These are phyloP conservation scores for Toxotes lorentzi DNA, from an alignment of 2,797 vertebrate genomes.

Conservation along the genomic window DNA sequence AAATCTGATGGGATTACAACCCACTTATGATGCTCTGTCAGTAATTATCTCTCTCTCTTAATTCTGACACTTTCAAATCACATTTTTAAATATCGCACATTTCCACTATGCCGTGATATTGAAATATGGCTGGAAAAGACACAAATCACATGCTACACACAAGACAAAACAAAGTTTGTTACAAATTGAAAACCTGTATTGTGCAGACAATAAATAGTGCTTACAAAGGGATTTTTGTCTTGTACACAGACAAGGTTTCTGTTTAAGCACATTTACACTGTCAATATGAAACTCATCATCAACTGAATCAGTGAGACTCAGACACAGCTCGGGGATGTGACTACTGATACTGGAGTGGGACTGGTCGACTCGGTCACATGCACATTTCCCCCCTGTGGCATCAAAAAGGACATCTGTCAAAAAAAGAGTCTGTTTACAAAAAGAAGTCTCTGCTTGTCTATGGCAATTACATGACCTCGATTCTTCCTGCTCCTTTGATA, in stretches of 20 bases:
- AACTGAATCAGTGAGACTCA: conserved; percentile 75
- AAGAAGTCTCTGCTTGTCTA: conserved; percentile 67
- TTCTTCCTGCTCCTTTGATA: conserved; percentile 57
- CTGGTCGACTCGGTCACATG: conserved; percentile 88
- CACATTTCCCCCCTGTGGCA: conserved; percentile 80
- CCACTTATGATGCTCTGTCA: neutral
- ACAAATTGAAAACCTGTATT: conserved; percentile 91
- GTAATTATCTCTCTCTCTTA: neutral
- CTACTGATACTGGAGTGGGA: conserved; percentile 84
- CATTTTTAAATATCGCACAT: conserved; percentile 4
- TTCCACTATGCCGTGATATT: neutral
- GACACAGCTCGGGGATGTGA: conserved; percentile 77
- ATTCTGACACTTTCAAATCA: conserved; percentile 10
- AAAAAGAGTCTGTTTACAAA: conserved; percentile 81
- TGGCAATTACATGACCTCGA: conserved; percentile 56
- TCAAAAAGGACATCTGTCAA: conserved; percentile 76
- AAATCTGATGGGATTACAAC: conserved; percentile 34
- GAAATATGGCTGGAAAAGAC: conserved; percentile 8
- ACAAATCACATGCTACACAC: conserved; percentile 29
- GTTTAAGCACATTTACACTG: conserved; percentile 81
- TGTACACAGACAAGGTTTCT: conserved; percentile 90
- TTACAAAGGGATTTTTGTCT: conserved; percentile 90
- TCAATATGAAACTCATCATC: conserved; percentile 84
- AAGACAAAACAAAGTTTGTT: conserved; percentile 67
- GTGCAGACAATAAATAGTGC: conserved; percentile 95